These are phyloP conservation scores for Pomatostomus ruficeps DNA, from an alignment of 2,113 vertebrate genomes.

Conservation along the genomic window DNA sequence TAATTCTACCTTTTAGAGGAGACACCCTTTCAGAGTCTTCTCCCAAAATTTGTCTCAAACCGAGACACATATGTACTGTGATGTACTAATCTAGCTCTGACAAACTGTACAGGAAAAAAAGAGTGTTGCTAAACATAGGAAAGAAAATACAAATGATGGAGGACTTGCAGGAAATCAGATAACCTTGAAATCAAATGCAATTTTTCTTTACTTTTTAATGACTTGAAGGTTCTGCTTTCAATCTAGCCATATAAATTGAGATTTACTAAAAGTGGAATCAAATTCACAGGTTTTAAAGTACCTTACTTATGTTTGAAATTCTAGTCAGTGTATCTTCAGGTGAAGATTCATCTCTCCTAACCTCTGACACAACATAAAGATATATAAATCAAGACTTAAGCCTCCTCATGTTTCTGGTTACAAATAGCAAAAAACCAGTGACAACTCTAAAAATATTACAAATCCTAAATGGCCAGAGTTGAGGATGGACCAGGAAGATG, in stretches of 20 bases:
- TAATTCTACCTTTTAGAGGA: no score
- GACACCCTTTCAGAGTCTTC: no score
- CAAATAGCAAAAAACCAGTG: background rate
- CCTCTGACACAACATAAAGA: background rate
- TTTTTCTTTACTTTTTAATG: background rate
- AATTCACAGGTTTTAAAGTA: background rate
- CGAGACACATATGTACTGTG: background rate
- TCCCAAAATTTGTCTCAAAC: no score
- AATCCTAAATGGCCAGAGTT: background rate
- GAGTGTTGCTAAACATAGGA: background rate
- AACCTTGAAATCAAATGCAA: background rate
- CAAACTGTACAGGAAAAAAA: background rate
- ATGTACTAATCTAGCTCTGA: background rate
- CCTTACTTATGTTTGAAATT: background rate
- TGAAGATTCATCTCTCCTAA: background rate
- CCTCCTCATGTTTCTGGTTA: background rate
- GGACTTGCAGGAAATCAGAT: background rate
- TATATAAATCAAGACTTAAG: background rate
- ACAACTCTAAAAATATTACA: background rate
- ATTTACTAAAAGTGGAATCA: background rate
- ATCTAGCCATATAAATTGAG: background rate
- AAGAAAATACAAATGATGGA: background rate
- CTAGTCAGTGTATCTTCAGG: background rate
- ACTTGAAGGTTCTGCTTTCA: background rate
- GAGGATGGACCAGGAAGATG: background rate